Evolutionary conservation across 2,797 vertebrate genomes (phyloP), one percentile per base, ranked within the genome.

Genomic region (Pseudotriccus pelzelni): DNA sequence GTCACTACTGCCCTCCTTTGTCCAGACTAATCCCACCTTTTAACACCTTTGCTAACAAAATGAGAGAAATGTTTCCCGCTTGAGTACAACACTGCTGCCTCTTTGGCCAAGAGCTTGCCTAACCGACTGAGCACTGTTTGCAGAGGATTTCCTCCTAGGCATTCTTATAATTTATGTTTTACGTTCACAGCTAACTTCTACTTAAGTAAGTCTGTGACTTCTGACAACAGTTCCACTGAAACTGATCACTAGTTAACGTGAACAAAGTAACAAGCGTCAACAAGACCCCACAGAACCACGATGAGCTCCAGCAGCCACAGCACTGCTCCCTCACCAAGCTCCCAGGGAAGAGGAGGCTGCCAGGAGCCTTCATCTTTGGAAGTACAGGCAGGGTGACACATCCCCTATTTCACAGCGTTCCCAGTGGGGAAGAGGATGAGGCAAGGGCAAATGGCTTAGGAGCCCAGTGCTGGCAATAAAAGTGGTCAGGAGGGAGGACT

Each of bases 291-390:
- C 64, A 80, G 76, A 89, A 67, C 22, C 2, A 1, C 41, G 68
- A 83, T 1, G 18, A 36, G 52, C 72, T 93, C 52, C 2, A 1
- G 72, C 50, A 79, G 67, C 63, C 6, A 0, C 64, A 90, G n/a
- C 43, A 24, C 6, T 0, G 0, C 43, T 59, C 34, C 53, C 19
- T 6, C 5, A 2, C 53, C 0, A 3, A 10, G n/a, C 12, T 86
- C 41, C 46, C 3, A 1, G 10, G 5, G 12, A 77, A 73, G 37
- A 59, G 19, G 39, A 55, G 4, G 13, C 59, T 73, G 21, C 85
- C 32, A 62, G 27, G n/a, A 83, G 18, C 39, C 20, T 90, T 59
- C 30, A 39, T 16, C 37, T 93, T 83, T 28, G 23, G 24, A 73
- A 84, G 16, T 12, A 58, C 0, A 2, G 30, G 47, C 47, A 46